These are phyloP conservation scores for Salvelinus alpinus DNA, from an alignment of 2,113 vertebrate genomes.

Conservation along the genomic window DNA sequence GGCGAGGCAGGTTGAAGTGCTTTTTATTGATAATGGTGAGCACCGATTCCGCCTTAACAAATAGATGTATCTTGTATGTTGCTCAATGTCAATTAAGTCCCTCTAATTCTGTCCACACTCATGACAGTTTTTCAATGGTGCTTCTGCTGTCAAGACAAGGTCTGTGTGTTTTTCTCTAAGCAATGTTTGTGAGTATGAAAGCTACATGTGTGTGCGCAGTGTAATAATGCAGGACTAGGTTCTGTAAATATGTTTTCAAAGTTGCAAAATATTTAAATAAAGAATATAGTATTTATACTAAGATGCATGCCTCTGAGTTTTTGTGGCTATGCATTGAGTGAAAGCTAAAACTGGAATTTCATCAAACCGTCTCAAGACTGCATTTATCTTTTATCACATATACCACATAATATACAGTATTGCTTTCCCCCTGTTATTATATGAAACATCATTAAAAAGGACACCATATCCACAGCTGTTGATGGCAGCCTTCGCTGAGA, in stretches of 20 bases:
- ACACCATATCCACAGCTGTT: too few species aligned
- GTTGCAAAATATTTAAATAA: slow-evolving; percentile 97
- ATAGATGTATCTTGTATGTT: slow-evolving; percentile 48
- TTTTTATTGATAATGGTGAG: slow-evolving; percentile 43
- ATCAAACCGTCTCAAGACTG: too few species aligned
- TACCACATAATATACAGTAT: too few species aligned
- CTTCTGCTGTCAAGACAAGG: slow-evolving; percentile 23
- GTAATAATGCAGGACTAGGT: slow-evolving; percentile 80
- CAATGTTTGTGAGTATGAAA: slow-evolving; percentile 45
- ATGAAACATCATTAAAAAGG: too few species aligned
- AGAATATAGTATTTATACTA: slow-evolving; percentile 88
- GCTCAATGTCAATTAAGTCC: slow-evolving; percentile 36
- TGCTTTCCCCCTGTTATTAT: too few species aligned
- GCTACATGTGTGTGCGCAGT: slow-evolving; percentile 43
- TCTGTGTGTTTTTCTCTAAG: slow-evolving; percentile 2
- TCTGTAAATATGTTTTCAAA: slow-evolving; percentile 86
- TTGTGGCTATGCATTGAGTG: too few species aligned
- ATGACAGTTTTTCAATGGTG: slow-evolving; percentile 19
- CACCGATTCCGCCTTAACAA: slow-evolving; percentile 69
- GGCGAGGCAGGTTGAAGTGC: slow-evolving; percentile 17
- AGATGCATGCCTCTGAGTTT: too few species aligned
- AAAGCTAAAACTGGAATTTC: too few species aligned
- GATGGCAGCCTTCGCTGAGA: too few species aligned
- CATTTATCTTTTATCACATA: too few species aligned
- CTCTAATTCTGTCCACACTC: slow-evolving; percentile 22